These are phyloP conservation scores for Netelia fuscicornis DNA, from an alignment of 2,888 invertebrate genomes.

Conservation along the genomic window DNA sequence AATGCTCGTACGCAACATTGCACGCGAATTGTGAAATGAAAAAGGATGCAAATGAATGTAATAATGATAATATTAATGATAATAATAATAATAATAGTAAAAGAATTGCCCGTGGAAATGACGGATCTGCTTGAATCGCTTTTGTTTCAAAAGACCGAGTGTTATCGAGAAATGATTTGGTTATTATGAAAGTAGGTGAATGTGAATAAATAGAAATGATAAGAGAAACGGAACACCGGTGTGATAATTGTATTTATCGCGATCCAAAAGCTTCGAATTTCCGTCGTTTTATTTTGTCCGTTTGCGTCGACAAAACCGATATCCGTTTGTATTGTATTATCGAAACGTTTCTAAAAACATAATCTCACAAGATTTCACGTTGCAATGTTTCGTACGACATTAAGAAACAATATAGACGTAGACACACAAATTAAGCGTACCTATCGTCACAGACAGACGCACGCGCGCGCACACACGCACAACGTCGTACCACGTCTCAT, in stretches of 20 bases:
- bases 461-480: constrained; percentile 63
- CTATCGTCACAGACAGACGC: constrained; percentile 72
- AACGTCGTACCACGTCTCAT: constrained; percentile 68
- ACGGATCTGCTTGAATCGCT: background rate
- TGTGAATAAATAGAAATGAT: too few relatives aligned
- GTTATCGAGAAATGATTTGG: too few relatives aligned
- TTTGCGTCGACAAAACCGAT: background rate
- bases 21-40: constrained; percentile 62
- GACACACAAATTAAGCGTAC: constrained; percentile 84
- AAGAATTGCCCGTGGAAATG: constrained; percentile 24
- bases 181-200: too few relatives aligned
- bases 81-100: constrained; percentile 11
- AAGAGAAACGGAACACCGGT: too few relatives aligned
- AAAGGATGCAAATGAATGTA: background rate
- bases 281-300: too few relatives aligned
- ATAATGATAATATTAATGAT: too few relatives aligned
- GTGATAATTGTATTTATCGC: too few relatives aligned
- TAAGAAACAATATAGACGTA: constrained; percentile 85
- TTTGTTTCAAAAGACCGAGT: background rate
- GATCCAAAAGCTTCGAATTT: too few relatives aligned
- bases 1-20: constrained; percentile 77
- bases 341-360: background rate
- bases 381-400: constrained; percentile 82
- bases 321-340: background rate
- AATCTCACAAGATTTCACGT: constrained; percentile 70